Conservation (phyloP, 2,113 vertebrate genomes). For the Ondatra zibethicus region DNA sequence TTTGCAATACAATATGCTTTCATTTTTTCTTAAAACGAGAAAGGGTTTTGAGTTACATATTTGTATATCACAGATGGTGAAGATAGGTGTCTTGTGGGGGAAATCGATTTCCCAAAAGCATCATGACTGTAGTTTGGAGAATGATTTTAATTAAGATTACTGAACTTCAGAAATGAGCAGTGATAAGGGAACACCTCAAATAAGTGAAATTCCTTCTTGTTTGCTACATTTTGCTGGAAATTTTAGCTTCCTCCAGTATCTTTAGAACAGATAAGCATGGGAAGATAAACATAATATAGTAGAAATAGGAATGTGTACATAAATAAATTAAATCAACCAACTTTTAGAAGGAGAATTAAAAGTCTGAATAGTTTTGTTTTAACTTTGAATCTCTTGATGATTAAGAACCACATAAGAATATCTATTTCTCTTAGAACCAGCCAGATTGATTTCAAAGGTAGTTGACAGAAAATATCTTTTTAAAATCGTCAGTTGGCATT, state of each 20-base stretch:
- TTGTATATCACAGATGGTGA: not conserved
- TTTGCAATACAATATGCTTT: not conserved
- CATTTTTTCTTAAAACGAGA: not conserved
- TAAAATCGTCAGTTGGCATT: not conserved
- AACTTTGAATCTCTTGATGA: not conserved
- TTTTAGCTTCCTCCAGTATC: not conserved
- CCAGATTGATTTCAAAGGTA: not conserved
- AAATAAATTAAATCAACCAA: constrained; percentile 12
- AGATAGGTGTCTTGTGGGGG: not conserved
- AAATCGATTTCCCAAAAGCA: not conserved
- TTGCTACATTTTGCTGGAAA: not conserved
- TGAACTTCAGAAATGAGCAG: not conserved
- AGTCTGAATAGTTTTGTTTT: not conserved
- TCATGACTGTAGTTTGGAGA: not conserved
- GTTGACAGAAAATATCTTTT: not conserved
- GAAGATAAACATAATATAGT: not conserved
- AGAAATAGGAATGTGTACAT: not conserved
- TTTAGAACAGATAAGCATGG: not conserved
- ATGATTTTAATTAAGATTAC: not conserved
- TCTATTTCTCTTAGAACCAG: not conserved
- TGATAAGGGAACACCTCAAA: not conserved
- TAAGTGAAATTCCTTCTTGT: not conserved
- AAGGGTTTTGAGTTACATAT: not conserved
- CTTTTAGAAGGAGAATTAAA: not conserved
- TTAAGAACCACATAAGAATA: not conserved